These are phyloP conservation scores for Lithosia quadra DNA, from an alignment of 2,888 invertebrate species.

Conservation along the genomic window DNA sequence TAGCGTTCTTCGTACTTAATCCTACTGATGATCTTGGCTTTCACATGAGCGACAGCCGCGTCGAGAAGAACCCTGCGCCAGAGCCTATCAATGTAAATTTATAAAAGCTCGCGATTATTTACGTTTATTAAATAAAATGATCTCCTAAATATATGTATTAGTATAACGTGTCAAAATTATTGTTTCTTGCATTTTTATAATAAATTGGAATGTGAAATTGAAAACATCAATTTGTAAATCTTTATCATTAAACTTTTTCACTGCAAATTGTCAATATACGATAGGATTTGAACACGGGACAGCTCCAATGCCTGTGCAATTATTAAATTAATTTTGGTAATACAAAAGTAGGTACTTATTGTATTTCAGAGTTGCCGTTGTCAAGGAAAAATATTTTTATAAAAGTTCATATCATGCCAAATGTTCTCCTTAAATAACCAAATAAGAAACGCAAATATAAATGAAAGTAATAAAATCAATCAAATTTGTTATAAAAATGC, in stretches of 20 bases:
- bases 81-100: too few relatives aligned
- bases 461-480: neutral
- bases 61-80: too few relatives aligned
- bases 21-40: too few relatives aligned
- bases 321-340: too few relatives aligned
- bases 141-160: constrained; percentile 12
- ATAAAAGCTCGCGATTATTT: too few relatives aligned
- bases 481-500: constrained; percentile 40
- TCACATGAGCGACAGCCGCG: too few relatives aligned
- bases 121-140: neutral
- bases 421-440: neutral
- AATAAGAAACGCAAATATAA: too few relatives aligned
- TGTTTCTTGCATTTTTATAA: constrained; percentile 2
- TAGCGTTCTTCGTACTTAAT: too few relatives aligned
- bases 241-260: too few relatives aligned
- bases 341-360: neutral
- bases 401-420: neutral
- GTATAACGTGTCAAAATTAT: constrained; percentile 14
- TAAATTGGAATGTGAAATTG: constrained; percentile 4
- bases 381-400: too few relatives aligned
- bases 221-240: too few relatives aligned
- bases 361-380: too few relatives aligned
- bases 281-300: neutral
- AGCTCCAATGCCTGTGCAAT: neutral
- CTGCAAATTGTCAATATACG: neutral